These are phyloP conservation scores for Prionace glauca DNA, from an alignment of 2,797 vertebrate species.

Conservation along the genomic window DNA sequence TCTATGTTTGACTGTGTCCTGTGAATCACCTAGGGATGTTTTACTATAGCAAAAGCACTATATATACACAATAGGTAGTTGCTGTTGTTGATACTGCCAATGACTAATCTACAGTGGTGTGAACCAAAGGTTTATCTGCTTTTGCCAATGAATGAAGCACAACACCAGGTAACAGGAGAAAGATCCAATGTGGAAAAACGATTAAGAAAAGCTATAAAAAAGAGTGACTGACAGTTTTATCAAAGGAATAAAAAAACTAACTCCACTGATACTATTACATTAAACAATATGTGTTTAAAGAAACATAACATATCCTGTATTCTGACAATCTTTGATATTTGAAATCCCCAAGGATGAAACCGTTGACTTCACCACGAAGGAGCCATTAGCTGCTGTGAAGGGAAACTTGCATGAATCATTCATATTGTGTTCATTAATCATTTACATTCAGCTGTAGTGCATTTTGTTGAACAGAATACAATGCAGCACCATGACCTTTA, in stretches of 20 bases:
- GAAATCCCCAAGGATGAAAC: conserved; percentile 44
- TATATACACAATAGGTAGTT: not conserved
- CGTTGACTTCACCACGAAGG: conserved; percentile 51
- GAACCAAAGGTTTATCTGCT: not conserved
- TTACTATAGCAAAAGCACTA: too few species aligned
- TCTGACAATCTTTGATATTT: conserved; percentile 29
- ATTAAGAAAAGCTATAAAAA: not conserved
- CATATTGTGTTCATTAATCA: conserved; percentile 51
- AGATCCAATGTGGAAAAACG: not conserved
- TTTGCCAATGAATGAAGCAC: not conserved
- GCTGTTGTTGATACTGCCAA: not conserved
- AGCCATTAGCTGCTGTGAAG: conserved; percentile 50
- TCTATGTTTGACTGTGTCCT: not conserved
- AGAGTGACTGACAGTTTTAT: not conserved
- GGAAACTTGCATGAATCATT: conserved; percentile 50
- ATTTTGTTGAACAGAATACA: conserved; percentile 52
- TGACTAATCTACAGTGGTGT: too few species aligned
- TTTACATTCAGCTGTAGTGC: conserved; percentile 49
- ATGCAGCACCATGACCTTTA: conserved; percentile 61
- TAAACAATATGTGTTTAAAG: conserved; percentile 17
- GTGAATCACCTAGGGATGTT: not conserved
- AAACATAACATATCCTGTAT: conserved; percentile 21
- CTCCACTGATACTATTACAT: not conserved
- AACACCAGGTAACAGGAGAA: not conserved
- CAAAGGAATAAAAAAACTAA: conserved; percentile 1